A percentile compares a stretch with the other conserved stretches of the same genome.
phyloP scores from a whole-genome alignment of 2,113 vertebrate species.

The Phalacrocorax brasilianus region DNA sequence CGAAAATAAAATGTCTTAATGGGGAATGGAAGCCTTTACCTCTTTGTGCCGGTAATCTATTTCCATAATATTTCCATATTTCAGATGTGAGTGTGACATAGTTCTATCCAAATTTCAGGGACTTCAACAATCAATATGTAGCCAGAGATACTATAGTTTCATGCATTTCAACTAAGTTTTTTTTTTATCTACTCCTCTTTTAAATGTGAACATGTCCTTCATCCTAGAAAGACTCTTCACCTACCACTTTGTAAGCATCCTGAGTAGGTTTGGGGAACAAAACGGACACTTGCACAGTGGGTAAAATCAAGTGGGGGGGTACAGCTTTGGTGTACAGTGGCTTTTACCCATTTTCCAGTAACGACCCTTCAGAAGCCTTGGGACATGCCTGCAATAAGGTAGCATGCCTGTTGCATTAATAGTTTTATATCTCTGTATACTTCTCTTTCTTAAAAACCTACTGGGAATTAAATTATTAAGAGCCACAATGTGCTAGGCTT shows the following conservation, averaged over 20 bases:
- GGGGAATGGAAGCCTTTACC: conserved; percentile 57
- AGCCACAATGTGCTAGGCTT: not conserved
- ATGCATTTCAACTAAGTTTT: not conserved
- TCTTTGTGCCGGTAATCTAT: conserved; percentile 42
- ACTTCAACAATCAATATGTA: not conserved
- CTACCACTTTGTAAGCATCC: not conserved
- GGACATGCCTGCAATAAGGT: not conserved
- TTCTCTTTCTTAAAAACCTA: not conserved
- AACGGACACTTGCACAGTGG: not conserved
- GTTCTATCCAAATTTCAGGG: not conserved
- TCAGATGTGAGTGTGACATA: not conserved
- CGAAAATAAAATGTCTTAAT: conserved; percentile 32
- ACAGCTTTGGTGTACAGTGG: not conserved
- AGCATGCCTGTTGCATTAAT: not conserved
- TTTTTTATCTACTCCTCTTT: not conserved
- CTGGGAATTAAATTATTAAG: not conserved
- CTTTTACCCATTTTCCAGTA: not conserved
- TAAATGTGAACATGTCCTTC: not conserved
- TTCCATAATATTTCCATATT: not conserved
- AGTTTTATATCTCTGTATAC: not conserved
- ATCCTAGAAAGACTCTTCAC: not conserved
- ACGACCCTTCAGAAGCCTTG: not conserved
- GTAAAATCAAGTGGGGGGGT: not conserved
- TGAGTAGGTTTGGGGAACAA: not conserved
- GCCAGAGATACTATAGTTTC: not conserved